A percentile compares a stretch with the other conserved stretches of the same genome.
Evolutionary conservation across 30 jellyfish, hydroid and myxozoan species (phyloP).

Genomic region (Hydra vulgaris): DNA sequence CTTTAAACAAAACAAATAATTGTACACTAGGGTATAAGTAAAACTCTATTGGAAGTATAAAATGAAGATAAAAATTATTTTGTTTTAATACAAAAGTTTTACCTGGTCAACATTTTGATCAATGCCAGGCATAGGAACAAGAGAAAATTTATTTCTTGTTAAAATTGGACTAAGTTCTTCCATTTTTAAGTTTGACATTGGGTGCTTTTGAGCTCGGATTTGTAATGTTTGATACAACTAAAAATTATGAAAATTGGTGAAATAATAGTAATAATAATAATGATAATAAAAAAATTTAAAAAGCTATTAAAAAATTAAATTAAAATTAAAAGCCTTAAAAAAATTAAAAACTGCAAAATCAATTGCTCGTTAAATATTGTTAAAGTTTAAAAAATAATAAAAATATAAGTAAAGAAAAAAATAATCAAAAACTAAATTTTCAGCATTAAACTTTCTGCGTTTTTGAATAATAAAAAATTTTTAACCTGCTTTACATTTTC

Average conservation of each 20-base stretch:
- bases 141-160: conserved; percentile 46
- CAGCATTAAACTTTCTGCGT: too few species aligned
- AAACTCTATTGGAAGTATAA: too few species aligned
- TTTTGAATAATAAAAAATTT: not conserved
- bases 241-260: not conserved
- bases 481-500: conserved; percentile 74
- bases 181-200: conserved; percentile 64
- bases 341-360: conserved; percentile 1
- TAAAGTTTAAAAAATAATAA: too few species aligned
- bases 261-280: not conserved
- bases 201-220: conserved; percentile 58
- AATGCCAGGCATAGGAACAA: conserved; percentile 92
- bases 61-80: not conserved
- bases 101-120: conserved; percentile 53
- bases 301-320: not conserved
- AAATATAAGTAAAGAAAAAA: too few species aligned
- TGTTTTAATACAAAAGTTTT: not conserved
- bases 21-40: too few species aligned
- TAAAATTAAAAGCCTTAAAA: not conserved
- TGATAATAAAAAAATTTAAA: not conserved
- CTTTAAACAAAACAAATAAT: too few species aligned
- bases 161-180: conserved; percentile 87
- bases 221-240: conserved; percentile 73
- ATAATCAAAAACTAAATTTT: too few species aligned
- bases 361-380: too few species aligned